Conservation (phyloP, 2,888 invertebrate genomes). For the Bhutanitis thaidina region DNA sequence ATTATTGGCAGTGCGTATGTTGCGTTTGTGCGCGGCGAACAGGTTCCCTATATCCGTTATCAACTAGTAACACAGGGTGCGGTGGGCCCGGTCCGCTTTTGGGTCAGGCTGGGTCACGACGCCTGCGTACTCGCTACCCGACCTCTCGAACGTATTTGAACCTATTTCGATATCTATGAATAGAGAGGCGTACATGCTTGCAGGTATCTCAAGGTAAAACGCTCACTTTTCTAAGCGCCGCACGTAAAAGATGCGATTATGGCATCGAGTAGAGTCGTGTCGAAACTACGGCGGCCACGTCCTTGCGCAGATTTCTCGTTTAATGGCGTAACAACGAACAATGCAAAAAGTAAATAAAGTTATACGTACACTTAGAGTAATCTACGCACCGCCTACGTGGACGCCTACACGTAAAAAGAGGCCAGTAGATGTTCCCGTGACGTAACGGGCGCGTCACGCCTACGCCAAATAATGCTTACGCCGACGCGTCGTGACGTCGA, state of each 20-base stretch:
- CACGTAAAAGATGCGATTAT: slow-evolving; percentile 69
- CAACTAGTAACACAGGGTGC: slow-evolving; percentile 59
- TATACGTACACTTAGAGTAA: slow-evolving; percentile 47
- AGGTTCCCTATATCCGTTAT: slow-evolving; percentile 70
- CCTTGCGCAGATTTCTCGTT: slow-evolving; percentile 74
- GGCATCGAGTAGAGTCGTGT: slow-evolving; percentile 61
- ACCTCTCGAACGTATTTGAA: slow-evolving; percentile 55
- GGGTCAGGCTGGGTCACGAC: slow-evolving; percentile 77
- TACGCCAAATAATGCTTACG: slow-evolving; percentile 47
- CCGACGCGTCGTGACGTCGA: slow-evolving; percentile 62
- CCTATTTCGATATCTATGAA: slow-evolving; percentile 64
- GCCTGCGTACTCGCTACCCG: slow-evolving; percentile 64
- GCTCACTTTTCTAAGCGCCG: slow-evolving; percentile 73
- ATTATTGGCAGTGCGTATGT: slow-evolving; percentile 41
- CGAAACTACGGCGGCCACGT: slow-evolving; percentile 53
- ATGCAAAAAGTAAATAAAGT: slow-evolving; percentile 32
- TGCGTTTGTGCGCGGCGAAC: slow-evolving; percentile 48
- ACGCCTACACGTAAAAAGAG: slow-evolving; percentile 32
- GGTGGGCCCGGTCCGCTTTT: slow-evolving; percentile 66
- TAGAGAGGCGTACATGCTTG: slow-evolving; percentile 63
- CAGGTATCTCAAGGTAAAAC: slow-evolving; percentile 70
- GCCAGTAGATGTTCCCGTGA: slow-evolving; percentile 58
- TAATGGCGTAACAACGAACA: slow-evolving; percentile 54
- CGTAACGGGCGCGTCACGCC: slow-evolving; percentile 66
- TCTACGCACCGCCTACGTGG: slow-evolving; percentile 41